Conservation (phyloP, 2,113 vertebrate genomes). For the Cephalopterus ornatus region DNA sequence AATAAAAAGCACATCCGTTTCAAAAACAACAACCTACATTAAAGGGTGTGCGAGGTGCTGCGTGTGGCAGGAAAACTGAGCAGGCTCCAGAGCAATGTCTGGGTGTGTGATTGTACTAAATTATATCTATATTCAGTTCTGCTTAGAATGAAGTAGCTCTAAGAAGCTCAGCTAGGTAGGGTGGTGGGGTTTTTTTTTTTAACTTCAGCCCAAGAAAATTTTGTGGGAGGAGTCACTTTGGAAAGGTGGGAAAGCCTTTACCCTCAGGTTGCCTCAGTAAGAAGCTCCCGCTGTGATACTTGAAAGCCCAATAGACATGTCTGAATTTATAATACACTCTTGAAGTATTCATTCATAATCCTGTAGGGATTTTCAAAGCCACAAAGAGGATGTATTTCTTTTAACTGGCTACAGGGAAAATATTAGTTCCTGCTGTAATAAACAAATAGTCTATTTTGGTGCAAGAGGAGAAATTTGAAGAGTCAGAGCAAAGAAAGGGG, state of each 20-base stretch:
- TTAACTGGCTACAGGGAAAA: conserved; percentile 43
- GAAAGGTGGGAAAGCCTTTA: conserved; percentile 68
- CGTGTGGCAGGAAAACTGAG: not conserved
- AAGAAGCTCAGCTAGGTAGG: conserved; percentile 34
- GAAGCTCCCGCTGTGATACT: conserved; percentile 66
- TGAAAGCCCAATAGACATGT: conserved; percentile 71
- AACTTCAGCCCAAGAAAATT: conserved; percentile 68
- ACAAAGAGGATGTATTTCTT: conserved; percentile 41
- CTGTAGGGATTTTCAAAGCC: conserved; percentile 69
- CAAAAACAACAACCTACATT: not conserved
- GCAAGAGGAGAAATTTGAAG: not conserved
- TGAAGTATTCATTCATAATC: conserved; percentile 69
- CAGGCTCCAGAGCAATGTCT: not conserved
- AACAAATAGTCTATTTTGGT: conserved; percentile 44
- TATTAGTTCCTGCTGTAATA: conserved; percentile 38
- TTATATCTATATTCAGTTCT: not conserved
- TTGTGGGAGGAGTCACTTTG: conserved; percentile 62
- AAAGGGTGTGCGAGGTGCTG: not conserved
- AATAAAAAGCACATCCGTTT: not conserved
- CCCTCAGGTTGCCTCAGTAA: conserved; percentile 64
- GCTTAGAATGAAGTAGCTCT: not conserved
- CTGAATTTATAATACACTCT: conserved; percentile 70
- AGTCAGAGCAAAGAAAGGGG: not conserved
- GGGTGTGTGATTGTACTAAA: not conserved
- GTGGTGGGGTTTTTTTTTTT: conserved; percentile 10